Percentiles rank a stretch among this genome's conserved stretches.
phyloP scores from a whole-genome alignment of 1,140 invertebrate species.

The Batillaria attramentaria region DNA sequence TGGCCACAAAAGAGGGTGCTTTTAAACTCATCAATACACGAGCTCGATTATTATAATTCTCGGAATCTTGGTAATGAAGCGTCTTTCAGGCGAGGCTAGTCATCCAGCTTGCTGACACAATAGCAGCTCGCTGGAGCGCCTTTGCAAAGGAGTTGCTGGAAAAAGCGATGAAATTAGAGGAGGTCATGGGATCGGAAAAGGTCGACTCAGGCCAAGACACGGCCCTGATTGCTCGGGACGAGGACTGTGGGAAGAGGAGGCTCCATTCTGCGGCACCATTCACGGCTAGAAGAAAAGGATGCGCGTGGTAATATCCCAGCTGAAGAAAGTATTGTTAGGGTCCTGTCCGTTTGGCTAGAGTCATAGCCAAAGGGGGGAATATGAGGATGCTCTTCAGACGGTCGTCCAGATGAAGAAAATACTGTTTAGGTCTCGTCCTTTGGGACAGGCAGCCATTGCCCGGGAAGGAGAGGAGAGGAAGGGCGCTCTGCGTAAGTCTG shows the following conservation, averaged over 20 bases:
- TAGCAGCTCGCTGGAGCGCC: neutral
- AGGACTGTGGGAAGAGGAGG: no score
- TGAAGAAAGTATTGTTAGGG: no score
- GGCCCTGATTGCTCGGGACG: slow-evolving; percentile 9
- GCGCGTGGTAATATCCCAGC: no score
- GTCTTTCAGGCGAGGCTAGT: slow-evolving; percentile 5
- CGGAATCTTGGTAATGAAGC: slow-evolving; percentile 18
- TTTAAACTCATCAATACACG: slow-evolving; percentile 22
- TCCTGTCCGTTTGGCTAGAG: no score
- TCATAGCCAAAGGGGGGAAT: no score
- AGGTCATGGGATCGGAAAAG: neutral
- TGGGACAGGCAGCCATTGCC: no score
- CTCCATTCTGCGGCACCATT: neutral
- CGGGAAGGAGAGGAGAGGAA: no score
- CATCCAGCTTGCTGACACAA: slow-evolving; percentile 6
- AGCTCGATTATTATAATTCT: slow-evolving; percentile 27
- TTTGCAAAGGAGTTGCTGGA: neutral
- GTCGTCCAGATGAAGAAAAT: no score
- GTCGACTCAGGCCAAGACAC: neutral
- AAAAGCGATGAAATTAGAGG: slow-evolving; percentile 22
- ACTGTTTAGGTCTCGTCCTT: no score
- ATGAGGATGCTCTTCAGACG: no score
- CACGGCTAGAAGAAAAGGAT: slow-evolving; percentile 1
- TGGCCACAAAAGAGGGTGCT: slow-evolving; percentile 8
- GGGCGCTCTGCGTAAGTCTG: no score